These are phyloP conservation scores for Clarias pachynema DNA, from an alignment of 2,797 vertebrate species.

Conservation along the genomic window DNA sequence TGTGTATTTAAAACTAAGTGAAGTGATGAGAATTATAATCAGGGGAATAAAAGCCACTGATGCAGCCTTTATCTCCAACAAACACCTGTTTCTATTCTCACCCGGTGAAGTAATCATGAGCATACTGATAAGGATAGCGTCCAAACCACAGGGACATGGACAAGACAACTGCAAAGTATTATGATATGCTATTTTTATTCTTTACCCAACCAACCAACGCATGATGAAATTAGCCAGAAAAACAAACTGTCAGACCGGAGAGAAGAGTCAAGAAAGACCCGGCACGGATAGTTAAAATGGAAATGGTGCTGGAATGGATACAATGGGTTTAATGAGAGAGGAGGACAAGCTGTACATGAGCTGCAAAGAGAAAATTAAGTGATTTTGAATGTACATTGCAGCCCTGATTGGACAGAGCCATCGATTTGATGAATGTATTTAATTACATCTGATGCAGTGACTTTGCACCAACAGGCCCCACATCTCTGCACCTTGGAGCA, in stretches of 20 bases:
- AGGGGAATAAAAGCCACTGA: conserved; percentile 14
- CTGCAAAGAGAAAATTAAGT: background rate
- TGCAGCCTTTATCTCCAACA: conserved; percentile 34
- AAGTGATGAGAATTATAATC: conserved; percentile 9
- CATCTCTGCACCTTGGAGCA: background rate
- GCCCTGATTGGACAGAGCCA: background rate
- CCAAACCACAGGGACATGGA: conserved; percentile 1
- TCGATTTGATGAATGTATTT: background rate
- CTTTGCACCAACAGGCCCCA: background rate
- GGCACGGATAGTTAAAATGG: background rate
- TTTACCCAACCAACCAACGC: background rate
- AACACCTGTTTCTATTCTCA: conserved; percentile 39
- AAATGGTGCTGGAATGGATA: background rate
- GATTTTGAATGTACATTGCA: background rate
- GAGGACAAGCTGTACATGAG: background rate
- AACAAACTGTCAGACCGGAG: conserved; percentile 6
- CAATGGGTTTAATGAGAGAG: background rate
- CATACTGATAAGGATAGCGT: conserved; percentile 24
- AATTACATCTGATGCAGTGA: background rate
- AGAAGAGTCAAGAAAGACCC: background rate
- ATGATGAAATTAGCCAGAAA: background rate
- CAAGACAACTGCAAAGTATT: background rate
- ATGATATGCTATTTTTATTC: conserved; percentile 15
- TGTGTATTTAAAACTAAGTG: background rate
- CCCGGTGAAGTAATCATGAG: conserved; percentile 25